Base-by-base conservation (phyloP, 2,797 vertebrate species). In the Sebastolobus altivelis region DNA sequence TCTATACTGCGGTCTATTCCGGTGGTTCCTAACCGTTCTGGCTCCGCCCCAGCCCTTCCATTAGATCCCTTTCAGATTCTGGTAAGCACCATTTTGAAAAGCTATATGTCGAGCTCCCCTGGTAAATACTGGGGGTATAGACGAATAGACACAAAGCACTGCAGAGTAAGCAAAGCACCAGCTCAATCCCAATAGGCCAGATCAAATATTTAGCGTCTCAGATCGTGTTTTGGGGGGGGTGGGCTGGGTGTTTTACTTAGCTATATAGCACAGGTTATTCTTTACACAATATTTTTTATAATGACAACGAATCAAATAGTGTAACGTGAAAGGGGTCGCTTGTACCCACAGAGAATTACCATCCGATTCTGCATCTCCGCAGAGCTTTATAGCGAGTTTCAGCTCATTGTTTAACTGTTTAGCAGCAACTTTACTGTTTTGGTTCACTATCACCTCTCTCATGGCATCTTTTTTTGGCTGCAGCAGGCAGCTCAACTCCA, bases 1-100 rank as follows among this genome's bases (percentile, higher is more conserved):
- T 90, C 90, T 70, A 87, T 88, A 89, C 67, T 72, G 83, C 72
- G 40, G 81, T 73, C 67, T 77, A 25, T 52, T 81, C 55, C 62
- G 77, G 52, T n/a, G 67, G 78, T 87, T 88, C 72, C 87, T 80
- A 83, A 86, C 54, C 61, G 25, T 83, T 73, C 85, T 94, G 94
- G 91, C 93, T 79, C 20, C 6, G 5, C 43, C 79, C 89, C 93
- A 94, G 80, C 79, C 5, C 54, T 43, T 94, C 92, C 92, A 94
- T 94, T 93, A 94, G 85, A 75, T 75, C 66, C 35, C 56, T 63
- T 81, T 85, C 79, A 72, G 61, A 79, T 91, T 92, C 86, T 90
- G 88, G 75, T 90, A 86, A 88, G 65, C 81, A 61, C 55, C 29
- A 79, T 70, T 88, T 78, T 86, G 63, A 85, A 85, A 72, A 69